Conservation (phyloP, 2,797 vertebrate species). For the Sebastes kiyomatsui region DNA sequence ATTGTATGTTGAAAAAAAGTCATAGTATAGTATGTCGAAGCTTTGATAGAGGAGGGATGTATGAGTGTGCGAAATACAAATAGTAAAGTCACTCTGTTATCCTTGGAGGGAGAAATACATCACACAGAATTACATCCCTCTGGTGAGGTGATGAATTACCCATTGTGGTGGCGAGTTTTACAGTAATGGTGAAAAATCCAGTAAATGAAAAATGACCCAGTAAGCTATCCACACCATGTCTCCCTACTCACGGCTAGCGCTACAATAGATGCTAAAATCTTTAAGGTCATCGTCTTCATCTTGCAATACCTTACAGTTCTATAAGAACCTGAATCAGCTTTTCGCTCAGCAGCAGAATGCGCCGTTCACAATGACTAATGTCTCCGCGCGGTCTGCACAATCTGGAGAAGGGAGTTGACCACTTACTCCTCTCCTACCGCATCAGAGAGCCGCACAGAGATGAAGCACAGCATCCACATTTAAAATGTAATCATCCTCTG, state of each 20-base stretch:
- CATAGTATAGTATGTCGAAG: too few relatives aligned
- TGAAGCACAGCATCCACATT: slow-evolving; percentile 15
- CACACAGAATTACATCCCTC: slow-evolving; percentile 33
- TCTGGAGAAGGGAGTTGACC: slow-evolving; percentile 38
- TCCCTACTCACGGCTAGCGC: slow-evolving; percentile 22
- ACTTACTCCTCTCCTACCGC: slow-evolving; percentile 29
- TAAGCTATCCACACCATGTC: slow-evolving; percentile 24
- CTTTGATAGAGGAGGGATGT: slow-evolving; percentile 22
- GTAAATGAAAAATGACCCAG: slow-evolving; percentile 67
- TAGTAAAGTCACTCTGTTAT: slow-evolving; percentile 52
- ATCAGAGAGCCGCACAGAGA: slow-evolving; percentile 13
- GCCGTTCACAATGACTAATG: slow-evolving; percentile 60
- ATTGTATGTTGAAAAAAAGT: too few relatives aligned
- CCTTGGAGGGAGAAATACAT: slow-evolving; percentile 48
- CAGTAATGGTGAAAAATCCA: slow-evolving; percentile 46
- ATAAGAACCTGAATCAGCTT: slow-evolving; percentile 68
- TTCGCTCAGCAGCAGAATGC: slow-evolving; percentile 42
- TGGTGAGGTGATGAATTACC: slow-evolving; percentile 57
- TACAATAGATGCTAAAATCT: slow-evolving; percentile 57
- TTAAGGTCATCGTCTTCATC: slow-evolving; percentile 56
- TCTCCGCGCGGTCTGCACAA: not conserved
- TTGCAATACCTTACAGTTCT: slow-evolving; percentile 50
- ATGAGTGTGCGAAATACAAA: slow-evolving; percentile 37
- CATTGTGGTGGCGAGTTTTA: slow-evolving; percentile 41
- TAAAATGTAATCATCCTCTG: slow-evolving; percentile 11